These are phyloP conservation scores for Echinops telfairi DNA, from an alignment of 2,113 vertebrate genomes.

Conservation along the genomic window DNA sequence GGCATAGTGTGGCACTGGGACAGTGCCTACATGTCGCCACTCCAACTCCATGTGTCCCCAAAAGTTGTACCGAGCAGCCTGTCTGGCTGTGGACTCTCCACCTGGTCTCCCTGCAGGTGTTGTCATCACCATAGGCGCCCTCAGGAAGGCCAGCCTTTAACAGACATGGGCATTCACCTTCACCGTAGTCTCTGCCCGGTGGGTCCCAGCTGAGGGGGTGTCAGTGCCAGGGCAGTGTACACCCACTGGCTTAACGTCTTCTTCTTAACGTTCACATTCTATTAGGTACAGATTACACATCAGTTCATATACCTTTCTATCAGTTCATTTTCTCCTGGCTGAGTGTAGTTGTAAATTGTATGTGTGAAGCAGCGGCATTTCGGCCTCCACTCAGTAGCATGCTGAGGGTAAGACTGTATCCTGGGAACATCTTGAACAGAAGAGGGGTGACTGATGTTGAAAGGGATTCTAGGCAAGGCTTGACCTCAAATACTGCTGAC, in stretches of 20 bases:
- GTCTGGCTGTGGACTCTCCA: neutral
- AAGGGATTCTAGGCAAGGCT: neutral
- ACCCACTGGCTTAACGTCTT: neutral
- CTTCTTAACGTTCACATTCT: neutral
- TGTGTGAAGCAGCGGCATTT: neutral
- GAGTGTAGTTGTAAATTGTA: neutral
- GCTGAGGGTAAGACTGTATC: neutral
- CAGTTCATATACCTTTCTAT: neutral
- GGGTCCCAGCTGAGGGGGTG: neutral
- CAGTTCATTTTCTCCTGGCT: neutral
- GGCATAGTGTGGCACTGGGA: neutral
- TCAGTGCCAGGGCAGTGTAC: neutral
- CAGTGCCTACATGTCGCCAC: neutral
- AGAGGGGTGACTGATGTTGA: neutral
- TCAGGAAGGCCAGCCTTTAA: neutral
- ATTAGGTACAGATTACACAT: too few species aligned
- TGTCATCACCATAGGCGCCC: neutral
- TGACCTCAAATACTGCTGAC: neutral
- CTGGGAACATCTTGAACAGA: neutral
- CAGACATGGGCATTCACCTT: neutral
- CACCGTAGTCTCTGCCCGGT: neutral
- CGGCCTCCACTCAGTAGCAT: neutral
- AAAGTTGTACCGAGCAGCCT: neutral
- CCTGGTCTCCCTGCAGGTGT: neutral
- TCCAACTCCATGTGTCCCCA: neutral